Evolutionary conservation across 2,113 vertebrate genomes (phyloP).

Genomic region (Bucco capensis): DNA sequence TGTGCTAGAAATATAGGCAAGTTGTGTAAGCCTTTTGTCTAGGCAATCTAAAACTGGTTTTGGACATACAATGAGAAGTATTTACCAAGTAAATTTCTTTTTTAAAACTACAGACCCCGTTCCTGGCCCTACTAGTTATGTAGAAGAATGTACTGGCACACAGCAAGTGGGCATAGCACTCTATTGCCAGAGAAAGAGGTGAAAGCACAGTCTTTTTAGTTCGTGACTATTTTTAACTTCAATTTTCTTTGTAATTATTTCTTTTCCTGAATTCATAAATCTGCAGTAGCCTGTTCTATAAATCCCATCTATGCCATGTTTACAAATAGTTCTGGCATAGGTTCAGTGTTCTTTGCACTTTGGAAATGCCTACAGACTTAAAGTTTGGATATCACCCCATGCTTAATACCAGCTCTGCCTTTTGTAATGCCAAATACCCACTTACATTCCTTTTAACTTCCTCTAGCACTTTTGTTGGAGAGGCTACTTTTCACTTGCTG

Average conservation of each 20-base stretch:
- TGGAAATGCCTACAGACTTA: conserved; percentile 25
- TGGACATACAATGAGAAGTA: conserved; percentile 26
- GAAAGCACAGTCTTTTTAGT: conserved; percentile 20
- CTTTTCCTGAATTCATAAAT: conserved; percentile 38
- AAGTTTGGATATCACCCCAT: conserved; percentile 9
- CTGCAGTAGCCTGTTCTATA: conserved; percentile 25
- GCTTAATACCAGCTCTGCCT: neutral
- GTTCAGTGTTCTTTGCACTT: conserved; percentile 11
- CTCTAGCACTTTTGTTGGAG: conserved; percentile 18
- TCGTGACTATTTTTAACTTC: conserved; percentile 50
- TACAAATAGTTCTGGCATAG: conserved; percentile 58
- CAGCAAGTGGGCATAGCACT: conserved; percentile 6
- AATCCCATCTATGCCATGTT: conserved; percentile 33
- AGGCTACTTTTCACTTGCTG: conserved; percentile 13
- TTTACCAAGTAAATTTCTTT: conserved; percentile 35
- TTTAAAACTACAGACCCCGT: conserved; percentile 15
- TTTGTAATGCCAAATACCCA: conserved; percentile 8
- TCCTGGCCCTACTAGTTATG: conserved; percentile 6
- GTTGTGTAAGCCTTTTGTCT: conserved; percentile 25
- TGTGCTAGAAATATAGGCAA: conserved; percentile 4
- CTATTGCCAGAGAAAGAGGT: conserved; percentile 33
- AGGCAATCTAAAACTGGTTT: conserved; percentile 36
- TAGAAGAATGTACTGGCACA: conserved; percentile 18
- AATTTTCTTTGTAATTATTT: conserved; percentile 51
- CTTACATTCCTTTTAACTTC: conserved; percentile 33